A percentile compares a stretch with the other conserved stretches of the same genome.
Conservation (phyloP, 2,888 invertebrate genomes). For the Deladenus siricidicola region DNA sequence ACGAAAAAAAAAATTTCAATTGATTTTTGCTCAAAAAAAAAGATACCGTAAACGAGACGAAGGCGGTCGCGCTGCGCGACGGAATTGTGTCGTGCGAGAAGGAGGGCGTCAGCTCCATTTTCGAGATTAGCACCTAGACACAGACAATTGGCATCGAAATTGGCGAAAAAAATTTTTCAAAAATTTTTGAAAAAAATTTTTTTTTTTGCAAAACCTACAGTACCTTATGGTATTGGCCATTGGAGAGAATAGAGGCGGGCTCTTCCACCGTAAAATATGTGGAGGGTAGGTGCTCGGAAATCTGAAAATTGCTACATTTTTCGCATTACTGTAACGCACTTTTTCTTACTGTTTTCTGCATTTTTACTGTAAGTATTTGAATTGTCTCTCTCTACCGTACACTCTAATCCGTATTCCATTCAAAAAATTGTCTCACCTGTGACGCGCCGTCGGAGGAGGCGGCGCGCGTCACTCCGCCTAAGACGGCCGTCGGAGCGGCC, state of each 20-base stretch:
- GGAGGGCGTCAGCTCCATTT: conserved; percentile 54
- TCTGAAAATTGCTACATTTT: no score
- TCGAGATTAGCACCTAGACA: conserved; percentile 41
- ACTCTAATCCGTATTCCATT: no score
- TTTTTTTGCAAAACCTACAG: conserved; percentile 9
- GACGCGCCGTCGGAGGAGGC: no score
- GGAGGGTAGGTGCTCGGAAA: conserved; percentile 53
- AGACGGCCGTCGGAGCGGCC: no score
- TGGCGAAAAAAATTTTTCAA: background rate
- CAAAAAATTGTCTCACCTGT: no score
- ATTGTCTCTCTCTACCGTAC: no score
- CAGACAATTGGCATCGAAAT: background rate
- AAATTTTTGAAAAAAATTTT: background rate
- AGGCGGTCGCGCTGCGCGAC: conserved; percentile 53
- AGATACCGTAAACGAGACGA: conserved; percentile 16
- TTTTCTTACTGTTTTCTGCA: background rate
- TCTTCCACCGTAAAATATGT: conserved; percentile 55
- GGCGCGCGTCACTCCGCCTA: no score
- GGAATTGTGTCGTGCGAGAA: conserved; percentile 55
- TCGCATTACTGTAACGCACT: no score
- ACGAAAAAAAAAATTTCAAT: conserved; percentile 47
- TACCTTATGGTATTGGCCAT: conserved; percentile 53
- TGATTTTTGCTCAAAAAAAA: background rate
- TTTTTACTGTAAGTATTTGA: conserved; percentile 8
- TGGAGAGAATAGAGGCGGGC: conserved; percentile 53